A percentile compares a stretch with the other conserved stretches of the same genome.
Evolutionary conservation across 1,140 invertebrate genomes (phyloP).

Genomic region (Drosophila setifemur): DNA sequence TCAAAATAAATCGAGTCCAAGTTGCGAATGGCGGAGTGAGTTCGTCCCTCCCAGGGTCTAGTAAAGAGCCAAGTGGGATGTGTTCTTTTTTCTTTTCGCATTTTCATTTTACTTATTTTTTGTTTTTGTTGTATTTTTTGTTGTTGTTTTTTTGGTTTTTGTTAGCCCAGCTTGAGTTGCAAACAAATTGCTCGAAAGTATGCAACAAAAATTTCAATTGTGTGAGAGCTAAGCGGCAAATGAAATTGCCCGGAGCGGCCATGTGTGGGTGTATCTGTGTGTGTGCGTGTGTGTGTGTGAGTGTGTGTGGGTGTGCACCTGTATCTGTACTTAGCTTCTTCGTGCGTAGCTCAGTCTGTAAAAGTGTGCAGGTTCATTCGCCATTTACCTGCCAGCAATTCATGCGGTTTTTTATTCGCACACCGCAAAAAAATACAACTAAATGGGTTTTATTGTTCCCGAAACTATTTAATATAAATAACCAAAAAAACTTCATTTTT

Average conservation of each 20-base stretch:
- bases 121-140: background rate
- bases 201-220: conserved; percentile 74
- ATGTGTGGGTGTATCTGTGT: conserved; percentile 11
- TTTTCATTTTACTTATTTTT: background rate
- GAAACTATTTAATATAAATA: no score
- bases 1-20: conserved; percentile 54
- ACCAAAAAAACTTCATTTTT: no score
- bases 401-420: conserved; percentile 12
- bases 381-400: conserved; percentile 34
- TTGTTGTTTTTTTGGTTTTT: background rate
- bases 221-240: conserved; percentile 62
- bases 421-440: conserved; percentile 12
- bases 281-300: background rate
- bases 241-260: conserved; percentile 51
- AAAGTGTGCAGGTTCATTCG: conserved; percentile 10
- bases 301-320: background rate
- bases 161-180: conserved; percentile 32
- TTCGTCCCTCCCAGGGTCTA: no score
- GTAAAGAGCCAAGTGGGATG: background rate
- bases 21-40: conserved; percentile 4
- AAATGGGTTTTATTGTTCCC: conserved; percentile 8
- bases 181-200: conserved; percentile 70
- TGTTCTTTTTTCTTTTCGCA: conserved; percentile 1
- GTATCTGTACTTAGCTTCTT: conserved; percentile 11
- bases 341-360: background rate